Conservation (phyloP, 2,113 vertebrate genomes). For the Erythrocercus mccallii region DNA sequence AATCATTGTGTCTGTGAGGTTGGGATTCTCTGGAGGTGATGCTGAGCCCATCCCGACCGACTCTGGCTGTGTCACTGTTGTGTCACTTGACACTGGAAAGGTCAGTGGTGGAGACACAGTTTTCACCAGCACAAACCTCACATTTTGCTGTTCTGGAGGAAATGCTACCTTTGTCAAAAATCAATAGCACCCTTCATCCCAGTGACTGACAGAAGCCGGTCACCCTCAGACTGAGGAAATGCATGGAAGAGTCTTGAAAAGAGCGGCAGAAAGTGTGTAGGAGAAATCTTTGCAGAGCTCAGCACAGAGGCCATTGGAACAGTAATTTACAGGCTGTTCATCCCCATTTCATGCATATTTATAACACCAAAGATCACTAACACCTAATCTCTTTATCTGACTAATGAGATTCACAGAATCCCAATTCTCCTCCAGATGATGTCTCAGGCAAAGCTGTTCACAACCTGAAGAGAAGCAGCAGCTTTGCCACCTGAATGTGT, state of each 20-base stretch:
- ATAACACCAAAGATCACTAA: background rate
- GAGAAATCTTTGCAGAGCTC: background rate
- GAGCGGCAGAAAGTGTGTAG: background rate
- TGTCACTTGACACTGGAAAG: fast-evolving
- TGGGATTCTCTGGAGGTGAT: background rate
- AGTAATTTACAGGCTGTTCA: background rate
- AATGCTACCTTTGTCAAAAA: background rate
- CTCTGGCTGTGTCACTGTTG: background rate
- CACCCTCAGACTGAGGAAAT: background rate
- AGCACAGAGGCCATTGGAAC: background rate
- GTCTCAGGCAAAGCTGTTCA: background rate
- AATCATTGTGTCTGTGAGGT: fast-evolving
- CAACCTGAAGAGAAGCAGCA: background rate
- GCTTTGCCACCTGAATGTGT: background rate
- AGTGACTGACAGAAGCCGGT: background rate
- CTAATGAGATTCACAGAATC: background rate
- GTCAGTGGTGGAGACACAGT: background rate
- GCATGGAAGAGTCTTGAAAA: background rate
- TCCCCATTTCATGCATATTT: background rate
- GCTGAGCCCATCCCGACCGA: background rate
- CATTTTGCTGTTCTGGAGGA: background rate
- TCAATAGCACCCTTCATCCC: background rate
- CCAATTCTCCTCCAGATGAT: background rate
- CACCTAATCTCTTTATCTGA: background rate
- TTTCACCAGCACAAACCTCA: background rate